Base-by-base conservation (phyloP, 2,797 vertebrate species). In the Glyptemys insculpta region DNA sequence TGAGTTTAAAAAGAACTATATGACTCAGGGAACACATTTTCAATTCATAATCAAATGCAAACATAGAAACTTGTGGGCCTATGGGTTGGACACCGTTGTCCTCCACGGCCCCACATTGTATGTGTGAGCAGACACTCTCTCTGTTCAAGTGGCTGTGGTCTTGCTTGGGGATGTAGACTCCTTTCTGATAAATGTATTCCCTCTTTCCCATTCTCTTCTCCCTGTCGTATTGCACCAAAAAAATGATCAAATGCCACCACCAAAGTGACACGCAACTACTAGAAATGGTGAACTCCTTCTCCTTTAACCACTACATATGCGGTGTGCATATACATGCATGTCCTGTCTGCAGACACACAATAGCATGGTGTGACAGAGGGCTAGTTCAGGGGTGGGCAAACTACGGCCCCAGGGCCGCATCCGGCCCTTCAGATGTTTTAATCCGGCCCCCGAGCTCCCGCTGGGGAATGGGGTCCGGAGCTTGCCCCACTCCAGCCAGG, bases 301-400 rank as follows among this genome's bases (percentile, higher is more conserved):
- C 9, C n/a, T 82, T 37, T 79, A 15, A 5, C 79, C 74, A 68
- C 6, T 34, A 53, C 54, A 57, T 2, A 41, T 0, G 0, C 23
- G n/a, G 47, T 54, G 37, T 79, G 19, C n/a, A 29, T 27, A 81
- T 57, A 81, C 59, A 54, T 14, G 44, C 34, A 47, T 80, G 79
- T 89, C 50, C 23, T 83, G 31, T 83, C 82, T 89, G 83, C 65
- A 81, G 12, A 41, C 14, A 16, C 29, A 12, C 59, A 27, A 27
- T 12, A 57, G 27, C 56, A 57, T 50, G 15, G 50, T 5, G 15
- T 50, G 50, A 50, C 50, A 50, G 50, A 50, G 50, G 15, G 50
- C 50, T 50, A 50, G 15, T 50, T 50, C 50, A 50, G 53, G 21
- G 53, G 19, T 54, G 53, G 21, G 53, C 53, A 54, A 54, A 54